Conservation (phyloP, 2,113 vertebrate genomes). For the Sarotherodon lohbergeri region DNA sequence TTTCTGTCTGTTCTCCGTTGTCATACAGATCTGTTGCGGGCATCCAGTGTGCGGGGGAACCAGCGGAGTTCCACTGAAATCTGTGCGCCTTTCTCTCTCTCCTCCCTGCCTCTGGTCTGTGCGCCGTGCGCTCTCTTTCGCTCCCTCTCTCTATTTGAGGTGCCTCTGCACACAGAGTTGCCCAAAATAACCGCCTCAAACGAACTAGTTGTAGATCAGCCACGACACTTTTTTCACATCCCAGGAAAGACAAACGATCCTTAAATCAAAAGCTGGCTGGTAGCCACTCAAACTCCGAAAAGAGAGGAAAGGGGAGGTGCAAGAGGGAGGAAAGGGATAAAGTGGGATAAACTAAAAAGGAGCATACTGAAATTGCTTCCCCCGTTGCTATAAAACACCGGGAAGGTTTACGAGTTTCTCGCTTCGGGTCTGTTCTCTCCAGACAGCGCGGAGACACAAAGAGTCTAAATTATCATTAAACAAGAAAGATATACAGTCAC, state of each 20-base stretch:
- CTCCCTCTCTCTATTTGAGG: constrained; percentile 54
- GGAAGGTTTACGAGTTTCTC: constrained; percentile 34
- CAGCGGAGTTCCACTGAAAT: constrained; percentile 29
- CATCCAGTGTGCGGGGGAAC: constrained; percentile 25
- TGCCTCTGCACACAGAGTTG: constrained; percentile 67
- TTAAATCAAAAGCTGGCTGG: constrained; percentile 75
- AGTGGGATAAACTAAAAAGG: constrained; percentile 34
- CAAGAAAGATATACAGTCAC: not conserved
- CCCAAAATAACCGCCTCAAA: constrained; percentile 73
- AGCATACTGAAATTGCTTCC: constrained; percentile 6
- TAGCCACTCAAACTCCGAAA: constrained; percentile 64
- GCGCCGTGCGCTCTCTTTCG: constrained; percentile 40
- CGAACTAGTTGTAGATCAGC: constrained; percentile 66
- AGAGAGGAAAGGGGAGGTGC: constrained; percentile 8
- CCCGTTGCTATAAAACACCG: constrained; percentile 6
- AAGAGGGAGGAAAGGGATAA: not conserved
- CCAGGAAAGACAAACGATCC: constrained; percentile 81
- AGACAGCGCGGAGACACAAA: constrained; percentile 28
- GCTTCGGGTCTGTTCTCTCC: constrained; percentile 57
- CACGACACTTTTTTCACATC: constrained; percentile 60
- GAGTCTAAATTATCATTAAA: constrained; percentile 7
- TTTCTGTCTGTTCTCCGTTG: not conserved
- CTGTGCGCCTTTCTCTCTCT: constrained; percentile 47
- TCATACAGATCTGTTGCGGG: constrained; percentile 39
- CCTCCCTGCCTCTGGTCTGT: constrained; percentile 35